Evolutionary conservation across 2,888 invertebrate species (phyloP), one percentile per base, ranked within the genome.

Genomic region (Tetragonisca angustula): DNA sequence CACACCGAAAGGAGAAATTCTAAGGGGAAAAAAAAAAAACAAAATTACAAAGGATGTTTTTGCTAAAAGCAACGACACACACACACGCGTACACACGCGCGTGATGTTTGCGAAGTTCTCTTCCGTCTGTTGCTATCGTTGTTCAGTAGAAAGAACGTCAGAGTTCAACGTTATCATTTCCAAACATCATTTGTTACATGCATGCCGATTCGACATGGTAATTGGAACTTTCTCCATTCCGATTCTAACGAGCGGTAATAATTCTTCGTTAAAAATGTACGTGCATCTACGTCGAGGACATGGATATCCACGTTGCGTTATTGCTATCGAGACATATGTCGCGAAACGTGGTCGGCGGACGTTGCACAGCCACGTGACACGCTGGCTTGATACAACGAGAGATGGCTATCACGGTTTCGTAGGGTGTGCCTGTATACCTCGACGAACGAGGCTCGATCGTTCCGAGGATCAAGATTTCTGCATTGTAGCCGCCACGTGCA

Each of bases 401-500:
- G 90, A 89, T 89, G 81, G 62, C 75, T 78, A 89, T 83, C 84
- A 70, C 36, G 71, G 73, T 86, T 83, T 78, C 64, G 17, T 75
- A 73, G 86, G 83, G 84, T 75, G 84, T 75, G 81, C 69, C 80
- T 68, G 74, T 65, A 21, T 67, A 89, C 89, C 88, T 88, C 88
- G 84, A 89, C 88, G 85, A 90, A 90, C 90, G 83, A 81, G 83
- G 88, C 77, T 87, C 81, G 83, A 84, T 86, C 88, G 83, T 69
- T 64, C 73, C 83, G 54, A 43, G 82, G 87, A 90, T 91, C 91
- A 80, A 88, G 88, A 90, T 87, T 82, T 87, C 68, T 24, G 13
- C 74, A 80, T 90, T 90, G 87, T 84, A 50, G 61, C 54, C 50
- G 90, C 71, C 90, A 90, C 90, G 90, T 90, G 90, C 80, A 76